Conservation (phyloP, 2,113 vertebrate species). For the Reinhardtius hippoglossoides region DNA sequence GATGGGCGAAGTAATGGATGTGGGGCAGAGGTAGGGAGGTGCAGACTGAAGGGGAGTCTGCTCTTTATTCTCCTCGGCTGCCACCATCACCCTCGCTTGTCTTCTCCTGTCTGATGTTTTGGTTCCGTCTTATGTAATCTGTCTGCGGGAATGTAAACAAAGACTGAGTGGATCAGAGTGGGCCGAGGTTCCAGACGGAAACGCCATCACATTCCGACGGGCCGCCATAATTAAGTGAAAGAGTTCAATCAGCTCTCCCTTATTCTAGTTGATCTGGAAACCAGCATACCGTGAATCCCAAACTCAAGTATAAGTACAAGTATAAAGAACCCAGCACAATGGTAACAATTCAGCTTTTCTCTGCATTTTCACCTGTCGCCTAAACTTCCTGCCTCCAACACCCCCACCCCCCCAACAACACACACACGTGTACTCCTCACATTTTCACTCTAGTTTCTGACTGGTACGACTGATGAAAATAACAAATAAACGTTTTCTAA, state of each 20-base stretch:
- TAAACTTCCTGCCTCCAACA: no score
- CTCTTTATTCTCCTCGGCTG: slow-evolving; percentile 42
- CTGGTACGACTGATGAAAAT: no score
- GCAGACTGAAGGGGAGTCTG: slow-evolving; percentile 25
- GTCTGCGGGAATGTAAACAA: slow-evolving; percentile 67
- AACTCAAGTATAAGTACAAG: no score
- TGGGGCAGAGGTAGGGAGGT: not conserved
- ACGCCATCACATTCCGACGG: slow-evolving; percentile 25
- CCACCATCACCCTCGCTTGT: slow-evolving; percentile 29
- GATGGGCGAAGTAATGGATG: not conserved
- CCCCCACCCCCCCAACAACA: no score
- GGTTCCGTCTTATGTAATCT: slow-evolving; percentile 71
- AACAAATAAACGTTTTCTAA: no score
- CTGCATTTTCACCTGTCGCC: no score
- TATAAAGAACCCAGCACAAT: not conserved
- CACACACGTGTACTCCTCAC: no score
- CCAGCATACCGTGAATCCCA: not conserved
- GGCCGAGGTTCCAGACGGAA: slow-evolving; percentile 43
- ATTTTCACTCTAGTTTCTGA: no score
- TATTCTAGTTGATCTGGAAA: slow-evolving; percentile 19
- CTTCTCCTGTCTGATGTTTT: slow-evolving; percentile 56
- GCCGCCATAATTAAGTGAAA: slow-evolving; percentile 47
- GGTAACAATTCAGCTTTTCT: not conserved
- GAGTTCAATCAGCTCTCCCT: slow-evolving; percentile 51
- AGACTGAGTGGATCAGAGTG: slow-evolving; percentile 32